Base-by-base conservation (phyloP, 1,140 invertebrate species). In the Formica selysi region DNA sequence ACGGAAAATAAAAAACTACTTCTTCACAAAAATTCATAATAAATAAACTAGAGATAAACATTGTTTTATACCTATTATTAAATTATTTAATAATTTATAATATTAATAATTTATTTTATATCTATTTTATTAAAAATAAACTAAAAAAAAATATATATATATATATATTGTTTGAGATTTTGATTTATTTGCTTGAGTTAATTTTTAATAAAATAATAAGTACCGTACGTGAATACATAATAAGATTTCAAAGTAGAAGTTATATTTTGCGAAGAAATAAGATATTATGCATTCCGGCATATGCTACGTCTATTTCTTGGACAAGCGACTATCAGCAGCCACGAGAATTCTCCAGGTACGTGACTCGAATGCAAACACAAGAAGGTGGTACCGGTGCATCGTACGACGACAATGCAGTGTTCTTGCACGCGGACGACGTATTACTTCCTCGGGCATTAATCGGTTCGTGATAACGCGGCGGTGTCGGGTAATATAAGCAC, bases 361-460 rank as follows among this genome's bases (percentile, higher is more conserved):
- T 83, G 79, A 83, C 79, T 83, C 68, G 79, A 48, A 54, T 83
- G 29, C 57, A 74, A 83, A 83, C 68, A 32, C 54, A 83, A 81
- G 67, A 71, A 83, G 79, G 73, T 57, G 54, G 54, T 44, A 73
- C 68, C 68, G 68, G 79, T 54, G 38, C 79, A 51, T 73, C 70
- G 71, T 74, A 74, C 51, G 32, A 73, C 71, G 79, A 83, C 79
- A 83, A 83, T 83, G 68, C 68, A 38, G 79, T 83, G 68, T 83
- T 83, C 79, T 83, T 83, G 79, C 79, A 81, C 67, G 16, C 48
- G 79, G 57, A 73, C 79, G 68, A 83, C 68, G 68, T 83, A 83
- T 83, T 83, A 83, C 79, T 70, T 74, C 38, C 68, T 83, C 79
- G 68, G 41, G 79, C 54, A 83, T 83, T 83, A 83, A 83, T 83